phyloP scores from a whole-genome alignment of 92 coral and sea anemone genomes.

The Actinostola sp. region DNA sequence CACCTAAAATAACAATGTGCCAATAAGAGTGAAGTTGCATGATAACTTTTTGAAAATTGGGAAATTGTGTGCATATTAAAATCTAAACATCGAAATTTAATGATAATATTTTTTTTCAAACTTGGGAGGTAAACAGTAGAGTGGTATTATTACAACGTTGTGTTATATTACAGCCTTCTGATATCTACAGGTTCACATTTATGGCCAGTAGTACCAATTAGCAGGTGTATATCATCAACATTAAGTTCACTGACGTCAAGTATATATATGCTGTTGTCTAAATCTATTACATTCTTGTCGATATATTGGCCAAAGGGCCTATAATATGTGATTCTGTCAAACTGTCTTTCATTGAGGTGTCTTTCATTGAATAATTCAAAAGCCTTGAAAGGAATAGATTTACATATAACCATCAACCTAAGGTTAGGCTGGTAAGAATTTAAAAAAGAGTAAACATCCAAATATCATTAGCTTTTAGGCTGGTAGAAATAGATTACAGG shows the following conservation, averaged over 20 bases:
- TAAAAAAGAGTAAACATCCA: background rate
- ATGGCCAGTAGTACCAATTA: constrained; percentile 19
- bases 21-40: no score
- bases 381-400: constrained; percentile 7
- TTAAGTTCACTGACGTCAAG: constrained; percentile 21
- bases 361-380: constrained; percentile 27
- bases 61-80: no score
- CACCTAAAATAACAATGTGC: background rate
- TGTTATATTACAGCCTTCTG: constrained; percentile 4
- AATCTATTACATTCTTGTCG: background rate
- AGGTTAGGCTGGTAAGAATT: background rate
- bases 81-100: no score
- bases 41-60: no score
- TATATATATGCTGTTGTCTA: constrained; percentile 11
- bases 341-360: constrained; percentile 31
- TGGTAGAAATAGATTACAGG: no score
- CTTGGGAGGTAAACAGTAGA: no score
- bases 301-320: constrained; percentile 17
- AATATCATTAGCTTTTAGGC: background rate
- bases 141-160: background rate
- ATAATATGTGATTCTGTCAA: constrained; percentile 12
- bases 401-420: constrained; percentile 31
- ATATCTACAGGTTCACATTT: background rate
- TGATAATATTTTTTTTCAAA: no score
- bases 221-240: constrained; percentile 1